A percentile compares a stretch with the other conserved stretches of the same genome.
Conservation (phyloP, 2,888 invertebrate genomes). For the Cosmia trapezina region DNA sequence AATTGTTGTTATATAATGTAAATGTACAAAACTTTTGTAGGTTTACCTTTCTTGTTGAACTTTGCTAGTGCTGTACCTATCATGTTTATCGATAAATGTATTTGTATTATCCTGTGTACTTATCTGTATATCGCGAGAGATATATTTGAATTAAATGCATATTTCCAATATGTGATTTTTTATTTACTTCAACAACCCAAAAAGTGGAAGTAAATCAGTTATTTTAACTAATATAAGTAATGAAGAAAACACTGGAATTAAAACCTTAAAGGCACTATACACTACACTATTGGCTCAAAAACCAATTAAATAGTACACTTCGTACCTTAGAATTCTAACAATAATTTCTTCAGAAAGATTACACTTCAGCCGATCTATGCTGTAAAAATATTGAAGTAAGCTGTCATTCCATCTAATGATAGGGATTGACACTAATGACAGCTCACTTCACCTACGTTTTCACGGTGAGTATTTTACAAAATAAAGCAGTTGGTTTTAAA, state of each 20-base stretch:
- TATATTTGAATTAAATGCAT: slow-evolving; percentile 81
- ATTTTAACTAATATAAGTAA: not conserved
- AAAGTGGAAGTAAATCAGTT: not conserved
- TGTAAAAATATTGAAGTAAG: not conserved
- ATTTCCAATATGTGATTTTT: slow-evolving; percentile 64
- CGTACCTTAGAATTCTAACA: not conserved
- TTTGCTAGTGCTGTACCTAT: slow-evolving; percentile 71
- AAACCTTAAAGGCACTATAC: not conserved
- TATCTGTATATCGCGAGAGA: slow-evolving; percentile 79
- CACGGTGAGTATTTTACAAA: not conserved
- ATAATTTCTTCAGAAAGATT: not conserved
- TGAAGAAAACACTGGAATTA: no score
- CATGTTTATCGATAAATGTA: slow-evolving; percentile 46
- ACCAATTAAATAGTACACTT: not conserved
- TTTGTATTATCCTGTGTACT: slow-evolving; percentile 77
- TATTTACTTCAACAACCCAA: not conserved
- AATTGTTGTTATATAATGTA: slow-evolving; percentile 57
- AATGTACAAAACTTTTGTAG: slow-evolving; percentile 63
- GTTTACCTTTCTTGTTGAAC: slow-evolving; percentile 70
- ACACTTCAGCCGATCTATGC: not conserved
- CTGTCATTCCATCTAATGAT: not conserved
- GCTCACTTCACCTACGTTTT: not conserved
- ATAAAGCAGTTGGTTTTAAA: not conserved
- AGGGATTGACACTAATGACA: not conserved
- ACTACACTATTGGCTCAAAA: not conserved